phyloP scores from a whole-genome alignment of 2,113 vertebrate species.

The Halcyon senegalensis region DNA sequence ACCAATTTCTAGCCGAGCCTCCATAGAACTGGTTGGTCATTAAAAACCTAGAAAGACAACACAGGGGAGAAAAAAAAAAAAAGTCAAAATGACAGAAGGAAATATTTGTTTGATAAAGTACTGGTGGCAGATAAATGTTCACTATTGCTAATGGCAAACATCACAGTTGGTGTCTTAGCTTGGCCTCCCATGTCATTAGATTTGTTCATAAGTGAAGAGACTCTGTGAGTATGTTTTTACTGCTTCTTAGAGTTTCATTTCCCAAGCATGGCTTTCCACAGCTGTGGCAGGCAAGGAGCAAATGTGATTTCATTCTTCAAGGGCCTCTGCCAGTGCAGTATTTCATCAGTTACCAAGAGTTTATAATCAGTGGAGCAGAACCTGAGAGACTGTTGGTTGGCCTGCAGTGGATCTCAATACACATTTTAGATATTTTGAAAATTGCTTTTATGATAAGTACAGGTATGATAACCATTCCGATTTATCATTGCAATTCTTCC shows the following conservation, averaged over 20 bases:
- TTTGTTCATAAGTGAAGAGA: not conserved
- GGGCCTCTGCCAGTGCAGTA: not conserved
- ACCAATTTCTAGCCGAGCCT: slow-evolving; percentile 75
- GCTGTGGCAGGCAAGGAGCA: not conserved
- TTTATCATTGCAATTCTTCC: not conserved
- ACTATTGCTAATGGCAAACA: not conserved
- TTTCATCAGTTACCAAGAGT: not conserved
- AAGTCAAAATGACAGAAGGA: not conserved
- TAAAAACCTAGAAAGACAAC: slow-evolving; percentile 75
- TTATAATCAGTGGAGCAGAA: not conserved
- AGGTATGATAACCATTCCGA: not conserved
- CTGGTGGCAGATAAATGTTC: not conserved
- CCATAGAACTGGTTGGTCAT: slow-evolving; percentile 73
- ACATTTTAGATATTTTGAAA: not conserved
- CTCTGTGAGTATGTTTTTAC: not conserved
- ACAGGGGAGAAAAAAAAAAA: not conserved
- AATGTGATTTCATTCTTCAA: not conserved
- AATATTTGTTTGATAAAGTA: not conserved
- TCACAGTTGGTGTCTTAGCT: not conserved
- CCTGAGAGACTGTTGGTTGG: not conserved
- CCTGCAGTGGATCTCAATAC: not conserved
- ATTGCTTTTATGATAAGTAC: not conserved
- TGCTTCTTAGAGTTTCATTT: not conserved
- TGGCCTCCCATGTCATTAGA: not conserved
- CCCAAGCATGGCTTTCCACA: not conserved